These are phyloP conservation scores for Drosophila bifasciata DNA, from an alignment of 1,140 invertebrate species.

Conservation along the genomic window DNA sequence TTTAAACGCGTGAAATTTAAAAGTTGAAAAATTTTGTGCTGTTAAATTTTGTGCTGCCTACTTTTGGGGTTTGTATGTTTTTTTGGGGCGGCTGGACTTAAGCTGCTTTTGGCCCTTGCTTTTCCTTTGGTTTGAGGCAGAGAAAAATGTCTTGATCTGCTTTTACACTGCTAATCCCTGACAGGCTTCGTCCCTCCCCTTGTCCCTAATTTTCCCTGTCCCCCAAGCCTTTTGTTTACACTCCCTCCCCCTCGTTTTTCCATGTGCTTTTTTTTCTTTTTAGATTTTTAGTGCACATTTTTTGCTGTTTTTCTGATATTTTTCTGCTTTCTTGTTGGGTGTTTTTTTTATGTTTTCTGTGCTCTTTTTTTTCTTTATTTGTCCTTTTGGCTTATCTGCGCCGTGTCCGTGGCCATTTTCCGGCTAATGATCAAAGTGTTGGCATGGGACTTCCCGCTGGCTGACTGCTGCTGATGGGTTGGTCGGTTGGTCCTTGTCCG, in stretches of 20 bases:
- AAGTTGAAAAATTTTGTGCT: not conserved
- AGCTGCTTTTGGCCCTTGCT: not conserved
- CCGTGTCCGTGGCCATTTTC: constrained; percentile 55
- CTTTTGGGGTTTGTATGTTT: constrained; percentile 16
- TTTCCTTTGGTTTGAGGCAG: not conserved
- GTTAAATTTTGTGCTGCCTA: constrained; percentile 34
- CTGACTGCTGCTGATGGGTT: not conserved
- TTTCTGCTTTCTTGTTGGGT: constrained; percentile 7
- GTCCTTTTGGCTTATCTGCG: constrained; percentile 52
- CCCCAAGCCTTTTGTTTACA: constrained; percentile 54
- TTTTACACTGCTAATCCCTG: constrained; percentile 49
- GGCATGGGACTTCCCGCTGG: constrained; percentile 9
- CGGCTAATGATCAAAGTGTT: constrained; percentile 71
- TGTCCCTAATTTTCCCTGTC: not conserved
- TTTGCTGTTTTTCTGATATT: constrained; percentile 2
- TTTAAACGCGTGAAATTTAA: constrained; percentile 2
- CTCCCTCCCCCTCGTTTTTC: constrained; percentile 1
- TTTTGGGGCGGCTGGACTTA: constrained; percentile 27
- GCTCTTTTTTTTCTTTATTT: constrained; percentile 27
- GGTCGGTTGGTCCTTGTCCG: not conserved
- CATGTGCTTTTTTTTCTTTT: too few species aligned
- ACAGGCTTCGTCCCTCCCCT: constrained; percentile 13
- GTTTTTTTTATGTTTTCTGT: constrained; percentile 16
- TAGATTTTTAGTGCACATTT: not conserved
- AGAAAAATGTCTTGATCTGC: constrained; percentile 53